Base-by-base conservation (phyloP, 1,140 invertebrate genomes). In the Gryllus bimaculatus region DNA sequence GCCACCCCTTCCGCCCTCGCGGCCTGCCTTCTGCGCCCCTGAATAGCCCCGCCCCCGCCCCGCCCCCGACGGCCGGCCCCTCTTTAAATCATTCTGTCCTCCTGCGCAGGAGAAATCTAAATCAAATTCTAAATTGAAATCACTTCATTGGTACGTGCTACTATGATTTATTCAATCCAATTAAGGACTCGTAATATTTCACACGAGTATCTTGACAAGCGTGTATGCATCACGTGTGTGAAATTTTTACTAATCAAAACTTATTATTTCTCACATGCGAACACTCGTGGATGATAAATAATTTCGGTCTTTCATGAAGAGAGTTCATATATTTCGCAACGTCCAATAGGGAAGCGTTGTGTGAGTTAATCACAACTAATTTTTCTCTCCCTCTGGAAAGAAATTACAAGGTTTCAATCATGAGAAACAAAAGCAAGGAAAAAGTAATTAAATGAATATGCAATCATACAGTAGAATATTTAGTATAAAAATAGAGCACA, bases 61-160 rank as follows among this genome's bases (percentile, higher is more conserved):
- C 2, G 2, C 54, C 54, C 10, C 26, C 26, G 5, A 39, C 26
- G 26, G 26, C 26, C 26, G 5, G 26, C 26, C 26, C 54, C 54
- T 66, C 54, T 66, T 66, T 66, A 66, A 66, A 66, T 66, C 54
- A 66, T 66, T 66, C 54, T 66, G 54, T 66, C 54, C 54, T 66
- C 54, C 54, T 66, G 54, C 54, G 18, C 54, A 10, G 54, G 54
- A 66, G 54, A 66, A 66, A 66, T 66, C 54, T 66, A 66, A 66
- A 66, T 66, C 54, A 66, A 66, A 66, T 66, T 66, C 54, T 66
- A 66, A 66, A 66, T 66, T 66, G 54, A 66, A 66, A 66, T 66
- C 54, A 66, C 54, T 66, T 66, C 54, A 66, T 66, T 66, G 54
- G 54, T 66, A 66, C 54, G 54, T 66, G 54, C 54, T 66, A 66